Evolutionary conservation across 30 jellyfish, hydroid and myxozoan genomes (phyloP).

Genomic region (Chrysaora quinquecirrha): DNA sequence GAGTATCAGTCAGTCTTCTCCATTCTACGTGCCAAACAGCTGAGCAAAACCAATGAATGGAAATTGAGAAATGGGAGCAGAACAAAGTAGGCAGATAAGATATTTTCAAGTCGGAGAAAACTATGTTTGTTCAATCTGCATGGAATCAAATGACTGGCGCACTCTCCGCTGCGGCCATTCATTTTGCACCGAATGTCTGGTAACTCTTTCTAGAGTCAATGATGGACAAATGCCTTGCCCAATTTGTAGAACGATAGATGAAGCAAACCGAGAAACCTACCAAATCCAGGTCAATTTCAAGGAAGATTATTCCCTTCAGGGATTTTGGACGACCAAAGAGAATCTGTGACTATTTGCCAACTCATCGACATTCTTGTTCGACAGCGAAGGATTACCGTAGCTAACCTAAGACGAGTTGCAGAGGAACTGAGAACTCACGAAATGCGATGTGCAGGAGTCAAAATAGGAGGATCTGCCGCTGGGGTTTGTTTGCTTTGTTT

Average conservation of each 20-base stretch:
- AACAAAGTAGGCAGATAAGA: too few relatives aligned
- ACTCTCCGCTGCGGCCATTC: conserved; percentile 56
- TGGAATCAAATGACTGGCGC: conserved; percentile 36
- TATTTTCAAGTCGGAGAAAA: too few relatives aligned
- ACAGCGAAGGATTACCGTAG: conserved; percentile 17
- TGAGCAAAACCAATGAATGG: too few relatives aligned
- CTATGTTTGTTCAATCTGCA: conserved; percentile 14
- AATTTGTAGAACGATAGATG: conserved; percentile 49
- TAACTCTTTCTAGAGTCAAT: background rate
- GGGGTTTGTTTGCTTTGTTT: conserved; percentile 12
- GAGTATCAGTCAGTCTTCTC: too few relatives aligned
- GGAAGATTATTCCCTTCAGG: conserved; percentile 17
- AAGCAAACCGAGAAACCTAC: too few relatives aligned
- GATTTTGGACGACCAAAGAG: conserved; percentile 11
- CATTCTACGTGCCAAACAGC: too few relatives aligned
- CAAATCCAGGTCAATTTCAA: conserved; percentile 46
- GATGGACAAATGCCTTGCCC: conserved; percentile 34
- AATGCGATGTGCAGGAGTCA: conserved; percentile 48
- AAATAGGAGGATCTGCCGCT: conserved; percentile 42
- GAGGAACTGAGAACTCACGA: conserved; percentile 5
- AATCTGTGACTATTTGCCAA: background rate
- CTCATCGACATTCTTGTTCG: conserved; percentile 36
- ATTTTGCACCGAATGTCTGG: conserved; percentile 45
- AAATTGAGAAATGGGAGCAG: too few relatives aligned
- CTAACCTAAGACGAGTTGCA: conserved; percentile 30